Base-by-base conservation (phyloP, 92 coral and sea anemone genomes). In the Anthopleura xanthogrammica region DNA sequence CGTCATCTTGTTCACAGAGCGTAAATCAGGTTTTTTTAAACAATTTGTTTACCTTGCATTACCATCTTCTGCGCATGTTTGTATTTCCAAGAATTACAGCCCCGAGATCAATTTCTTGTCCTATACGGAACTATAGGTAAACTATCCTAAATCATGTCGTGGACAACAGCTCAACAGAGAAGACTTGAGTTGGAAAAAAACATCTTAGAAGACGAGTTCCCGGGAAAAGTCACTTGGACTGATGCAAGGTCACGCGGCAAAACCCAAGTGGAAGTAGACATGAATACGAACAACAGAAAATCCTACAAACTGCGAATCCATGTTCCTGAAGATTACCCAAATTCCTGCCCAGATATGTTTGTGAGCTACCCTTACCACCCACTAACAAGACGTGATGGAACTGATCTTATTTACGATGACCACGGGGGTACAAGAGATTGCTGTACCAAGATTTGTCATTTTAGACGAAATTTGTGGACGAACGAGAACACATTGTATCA, bases 271-370 rank as follows among this genome's bases (percentile, higher is more conserved):
- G 95, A 90, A 78, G 91, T 90, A 12, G 79, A 60, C 52, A 82
- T 92, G 83, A 77, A 85, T 20, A 92, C 95, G 60, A 81, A 82
- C 75, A 85, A 88, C 85, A 82, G 83, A 72, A 88, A 86, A 56
- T 78, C 55, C 48, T 94, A 94, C 86, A 77, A 65, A 7, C 83
- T 94, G 77, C 89, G 93, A 76, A 79, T 92, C 13, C 88, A 88
- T 76, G 60, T 94, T 70, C 94, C 94, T 29, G 66, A 24, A 20
- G 98, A 94, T 77, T 94, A 76, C 64, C 98, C 95, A 20, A 90
- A 94, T 86, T 94, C 94, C 14, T 86, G 88, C 55, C 98, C 98
- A 19, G 82, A 41, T 16, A 60, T 94, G 91, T 90, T 92, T 0
- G 90, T 92, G 39, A 82, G 82, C 23, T 81, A 84, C 16, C 93